These are phyloP conservation scores for Dasypogon diadema DNA, from an alignment of 2,888 invertebrate genomes.

Conservation along the genomic window DNA sequence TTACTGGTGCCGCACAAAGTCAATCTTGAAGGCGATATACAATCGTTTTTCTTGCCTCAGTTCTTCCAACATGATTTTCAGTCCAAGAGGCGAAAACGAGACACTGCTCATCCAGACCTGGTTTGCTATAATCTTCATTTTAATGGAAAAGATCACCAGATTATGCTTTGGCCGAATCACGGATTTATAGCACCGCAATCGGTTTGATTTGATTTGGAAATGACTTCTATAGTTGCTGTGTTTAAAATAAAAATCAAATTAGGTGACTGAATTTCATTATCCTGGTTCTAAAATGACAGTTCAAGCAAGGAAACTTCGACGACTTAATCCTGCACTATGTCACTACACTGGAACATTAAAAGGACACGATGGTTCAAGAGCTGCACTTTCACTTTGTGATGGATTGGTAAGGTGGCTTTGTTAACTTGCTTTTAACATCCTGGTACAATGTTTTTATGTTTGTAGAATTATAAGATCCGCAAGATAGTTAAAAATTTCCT, in stretches of 20 bases:
- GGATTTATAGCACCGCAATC: constrained; percentile 68
- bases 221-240: background rate
- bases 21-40: constrained; percentile 67
- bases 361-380: constrained; percentile 68
- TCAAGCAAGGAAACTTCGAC: constrained; percentile 60
- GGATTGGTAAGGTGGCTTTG: too few species aligned
- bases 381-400: constrained; percentile 71
- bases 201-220: constrained; percentile 52
- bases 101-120: constrained; percentile 58
- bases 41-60: constrained; percentile 68
- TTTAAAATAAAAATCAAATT: constrained; percentile 48
- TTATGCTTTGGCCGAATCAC: constrained; percentile 71
- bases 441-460: too few species aligned
- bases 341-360: constrained; percentile 71
- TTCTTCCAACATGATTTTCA: constrained; percentile 65
- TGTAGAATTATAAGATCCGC: too few species aligned
- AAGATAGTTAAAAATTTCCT: too few species aligned
- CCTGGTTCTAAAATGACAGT: constrained; percentile 61
- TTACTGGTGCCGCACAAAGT: constrained; percentile 70
- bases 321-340: constrained; percentile 64
- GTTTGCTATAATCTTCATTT: constrained; percentile 64
- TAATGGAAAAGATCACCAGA: constrained; percentile 65
- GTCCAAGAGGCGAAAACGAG: constrained; percentile 51
- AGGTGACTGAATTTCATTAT: constrained; percentile 61
- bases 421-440: too few species aligned